phyloP scores from a whole-genome alignment of 2,888 invertebrate species.

The Chelonus formosanus region DNA sequence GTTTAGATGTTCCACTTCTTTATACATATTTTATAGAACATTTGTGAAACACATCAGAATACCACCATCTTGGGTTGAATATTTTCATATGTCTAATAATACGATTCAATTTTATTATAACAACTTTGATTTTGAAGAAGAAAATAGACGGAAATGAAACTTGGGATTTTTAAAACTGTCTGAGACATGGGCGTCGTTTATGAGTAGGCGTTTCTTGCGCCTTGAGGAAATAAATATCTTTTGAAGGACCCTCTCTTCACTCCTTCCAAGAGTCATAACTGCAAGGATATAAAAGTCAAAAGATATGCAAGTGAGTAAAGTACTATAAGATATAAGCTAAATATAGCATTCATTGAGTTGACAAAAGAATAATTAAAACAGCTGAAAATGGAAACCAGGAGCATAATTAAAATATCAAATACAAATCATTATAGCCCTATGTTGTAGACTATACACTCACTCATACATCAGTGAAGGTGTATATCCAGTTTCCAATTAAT shows the following conservation, averaged over 20 bases:
- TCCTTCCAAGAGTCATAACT: slow-evolving; percentile 19
- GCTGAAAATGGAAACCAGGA: neutral
- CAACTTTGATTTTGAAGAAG: too few relatives aligned
- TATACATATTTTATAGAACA: too few relatives aligned
- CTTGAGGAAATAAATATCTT: slow-evolving; percentile 30
- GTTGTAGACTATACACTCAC: too few relatives aligned
- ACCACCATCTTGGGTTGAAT: too few relatives aligned
- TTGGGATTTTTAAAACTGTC: neutral
- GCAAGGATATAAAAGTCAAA: slow-evolving; percentile 26
- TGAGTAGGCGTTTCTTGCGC: slow-evolving; percentile 29
- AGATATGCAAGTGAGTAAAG: slow-evolving; percentile 18
- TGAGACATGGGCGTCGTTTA: slow-evolving; percentile 17
- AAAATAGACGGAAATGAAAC: slow-evolving; percentile 14
- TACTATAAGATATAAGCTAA: neutral
- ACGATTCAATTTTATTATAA: too few relatives aligned
- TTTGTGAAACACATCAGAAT: too few relatives aligned
- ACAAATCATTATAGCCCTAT: too few relatives aligned
- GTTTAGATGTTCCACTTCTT: too few relatives aligned
- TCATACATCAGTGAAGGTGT: too few relatives aligned
- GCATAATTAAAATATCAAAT: neutral
- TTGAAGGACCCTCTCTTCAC: slow-evolving; percentile 20
- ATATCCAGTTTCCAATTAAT: too few relatives aligned
- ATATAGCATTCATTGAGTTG: neutral
- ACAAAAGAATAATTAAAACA: slow-evolving; percentile 2
- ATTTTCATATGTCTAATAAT: too few relatives aligned